Conservation (phyloP, 2,797 vertebrate species). For the Scleropages formosus region DNA sequence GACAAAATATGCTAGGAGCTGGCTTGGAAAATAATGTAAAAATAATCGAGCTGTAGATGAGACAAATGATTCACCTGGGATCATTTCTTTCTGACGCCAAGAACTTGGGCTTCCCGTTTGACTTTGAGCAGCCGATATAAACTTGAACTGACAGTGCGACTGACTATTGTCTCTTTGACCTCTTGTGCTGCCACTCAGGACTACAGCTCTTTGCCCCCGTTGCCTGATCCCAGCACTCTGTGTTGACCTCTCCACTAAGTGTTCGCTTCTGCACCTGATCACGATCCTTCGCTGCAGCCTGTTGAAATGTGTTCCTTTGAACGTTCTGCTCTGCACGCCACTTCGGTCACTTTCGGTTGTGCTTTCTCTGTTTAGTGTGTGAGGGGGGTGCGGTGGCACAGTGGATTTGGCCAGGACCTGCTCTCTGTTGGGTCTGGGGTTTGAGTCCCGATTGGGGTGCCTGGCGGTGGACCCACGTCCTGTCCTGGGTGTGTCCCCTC, state of each 20-base stretch:
- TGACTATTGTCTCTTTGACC: not conserved
- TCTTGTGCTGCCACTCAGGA: not conserved
- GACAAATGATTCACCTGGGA: not conserved
- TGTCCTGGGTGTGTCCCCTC: no score
- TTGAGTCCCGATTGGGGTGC: no score
- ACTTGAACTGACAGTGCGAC: constrained; percentile 8
- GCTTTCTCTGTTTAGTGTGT: constrained; percentile 35
- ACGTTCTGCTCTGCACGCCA: not conserved
- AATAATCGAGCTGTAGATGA: not conserved
- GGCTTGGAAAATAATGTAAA: not conserved
- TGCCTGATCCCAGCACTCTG: constrained; percentile 13
- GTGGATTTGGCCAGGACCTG: no score
- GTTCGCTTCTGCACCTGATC: constrained; percentile 32
- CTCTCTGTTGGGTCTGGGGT: no score
- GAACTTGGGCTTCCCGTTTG: not conserved
- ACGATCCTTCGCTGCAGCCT: not conserved
- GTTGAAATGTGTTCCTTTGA: no score
- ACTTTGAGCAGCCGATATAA: constrained; percentile 20
- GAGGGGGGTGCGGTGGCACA: no score
- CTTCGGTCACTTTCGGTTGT: not conserved
- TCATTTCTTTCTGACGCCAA: constrained; percentile 1
- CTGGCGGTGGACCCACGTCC: no score
- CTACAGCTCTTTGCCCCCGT: not conserved
- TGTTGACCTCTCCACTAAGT: constrained; percentile 22
- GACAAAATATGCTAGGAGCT: constrained; percentile 25